phyloP scores from a whole-genome alignment of 2,113 vertebrate genomes.

The Ramphastos sulfuratus region DNA sequence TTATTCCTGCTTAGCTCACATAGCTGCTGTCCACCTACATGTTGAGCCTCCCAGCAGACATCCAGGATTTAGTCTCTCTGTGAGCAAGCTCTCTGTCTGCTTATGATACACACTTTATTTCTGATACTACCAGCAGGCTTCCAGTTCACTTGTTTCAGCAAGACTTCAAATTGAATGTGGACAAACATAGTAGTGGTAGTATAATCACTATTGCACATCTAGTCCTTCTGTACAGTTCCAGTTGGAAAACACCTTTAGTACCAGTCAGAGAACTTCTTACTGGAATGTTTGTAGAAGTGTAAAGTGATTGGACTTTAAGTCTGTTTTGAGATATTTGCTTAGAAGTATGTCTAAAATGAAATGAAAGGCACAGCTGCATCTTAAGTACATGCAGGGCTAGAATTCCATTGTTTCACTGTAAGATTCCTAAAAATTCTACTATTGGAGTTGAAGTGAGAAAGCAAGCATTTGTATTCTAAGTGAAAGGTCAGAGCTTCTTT shows the following conservation, averaged over 20 bases:
- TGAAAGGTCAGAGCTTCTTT: background rate
- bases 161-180: background rate
- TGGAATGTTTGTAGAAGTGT: background rate
- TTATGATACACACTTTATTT: background rate
- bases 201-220: background rate
- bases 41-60: background rate
- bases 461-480: background rate
- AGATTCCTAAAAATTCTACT: background rate
- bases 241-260: conserved; percentile 23
- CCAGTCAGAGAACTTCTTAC: background rate
- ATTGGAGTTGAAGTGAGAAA: background rate
- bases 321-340: conserved; percentile 18
- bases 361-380: background rate
- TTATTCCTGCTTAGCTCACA: background rate
- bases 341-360: conserved; percentile 16
- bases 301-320: conserved; percentile 16
- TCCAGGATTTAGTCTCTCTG: background rate
- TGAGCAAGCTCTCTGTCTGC: background rate
- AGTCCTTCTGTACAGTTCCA: conserved; percentile 29
- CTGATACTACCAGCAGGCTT: background rate
- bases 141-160: background rate
- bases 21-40: background rate
- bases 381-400: background rate
- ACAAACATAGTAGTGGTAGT: background rate
- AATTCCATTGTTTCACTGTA: background rate